A percentile compares a stretch with the other conserved stretches of the same genome.
These are phyloP conservation scores for Platypus cylindrus DNA, from an alignment of 2,888 invertebrate species.

Conservation along the genomic window DNA sequence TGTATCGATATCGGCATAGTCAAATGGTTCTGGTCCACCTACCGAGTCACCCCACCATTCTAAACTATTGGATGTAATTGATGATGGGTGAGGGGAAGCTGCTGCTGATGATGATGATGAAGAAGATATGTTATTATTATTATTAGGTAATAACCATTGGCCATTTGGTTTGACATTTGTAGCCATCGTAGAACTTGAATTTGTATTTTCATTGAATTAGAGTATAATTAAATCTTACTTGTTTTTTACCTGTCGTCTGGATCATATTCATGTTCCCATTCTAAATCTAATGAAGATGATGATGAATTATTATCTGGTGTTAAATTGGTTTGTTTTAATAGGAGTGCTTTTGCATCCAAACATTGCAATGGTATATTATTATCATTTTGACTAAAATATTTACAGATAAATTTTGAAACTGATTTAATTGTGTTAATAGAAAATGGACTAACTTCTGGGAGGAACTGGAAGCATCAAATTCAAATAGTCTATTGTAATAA, in stretches of 20 bases:
- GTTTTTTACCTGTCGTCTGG: too few relatives aligned
- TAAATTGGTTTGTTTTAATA: constrained; percentile 34
- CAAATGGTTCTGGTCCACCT: constrained; percentile 19
- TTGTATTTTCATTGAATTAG: too few relatives aligned
- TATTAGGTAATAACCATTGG: too few relatives aligned
- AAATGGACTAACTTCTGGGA: neutral
- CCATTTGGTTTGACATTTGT: too few relatives aligned
- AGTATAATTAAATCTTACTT: too few relatives aligned
- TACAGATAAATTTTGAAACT: neutral
- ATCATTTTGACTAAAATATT: constrained; percentile 28
- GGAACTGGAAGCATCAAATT: constrained; percentile 8
- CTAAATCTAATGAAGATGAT: constrained; percentile 55
- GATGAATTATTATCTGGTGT: constrained; percentile 55
- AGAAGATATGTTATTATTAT: too few relatives aligned
- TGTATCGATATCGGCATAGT: constrained; percentile 49
- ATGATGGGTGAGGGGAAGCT: too few relatives aligned
- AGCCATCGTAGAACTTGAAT: too few relatives aligned
- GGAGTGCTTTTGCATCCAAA: constrained; percentile 42
- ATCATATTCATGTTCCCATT: constrained; percentile 65
- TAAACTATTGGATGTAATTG: constrained; percentile 51
- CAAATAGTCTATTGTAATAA: neutral
- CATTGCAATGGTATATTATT: constrained; percentile 47
- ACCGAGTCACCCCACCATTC: constrained; percentile 55
- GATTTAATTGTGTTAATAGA: neutral
- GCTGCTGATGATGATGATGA: too few relatives aligned